Evolutionary conservation across 2,113 vertebrate genomes (phyloP).

Genomic region (Lontra canadensis): DNA sequence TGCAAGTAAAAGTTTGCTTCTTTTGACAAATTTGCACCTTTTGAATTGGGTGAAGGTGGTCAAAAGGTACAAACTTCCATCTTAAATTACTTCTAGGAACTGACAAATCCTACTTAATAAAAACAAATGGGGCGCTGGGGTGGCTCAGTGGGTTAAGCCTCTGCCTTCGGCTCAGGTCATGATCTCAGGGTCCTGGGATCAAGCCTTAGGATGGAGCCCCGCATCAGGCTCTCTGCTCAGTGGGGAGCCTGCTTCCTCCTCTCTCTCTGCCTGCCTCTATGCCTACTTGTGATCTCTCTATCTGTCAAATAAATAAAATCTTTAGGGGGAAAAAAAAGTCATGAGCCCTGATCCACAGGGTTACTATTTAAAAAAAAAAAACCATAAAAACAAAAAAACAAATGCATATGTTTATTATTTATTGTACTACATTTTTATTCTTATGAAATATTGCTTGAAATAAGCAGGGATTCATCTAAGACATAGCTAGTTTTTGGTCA

Average conservation of each 20-base stretch:
- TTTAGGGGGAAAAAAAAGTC: too few relatives aligned
- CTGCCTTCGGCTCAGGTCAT: too few relatives aligned
- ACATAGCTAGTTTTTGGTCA: neutral
- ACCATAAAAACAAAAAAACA: neutral
- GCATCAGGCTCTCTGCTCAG: too few relatives aligned
- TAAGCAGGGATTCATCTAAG: neutral
- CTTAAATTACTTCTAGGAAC: constrained; percentile 1
- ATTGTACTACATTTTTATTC: neutral
- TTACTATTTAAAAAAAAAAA: too few relatives aligned
- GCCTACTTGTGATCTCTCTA: too few relatives aligned
- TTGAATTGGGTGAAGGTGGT: neutral
- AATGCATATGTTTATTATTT: neutral
- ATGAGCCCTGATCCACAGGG: too few relatives aligned
- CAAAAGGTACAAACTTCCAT: neutral
- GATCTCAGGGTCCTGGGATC: too few relatives aligned
- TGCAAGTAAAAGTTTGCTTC: neutral
- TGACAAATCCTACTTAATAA: neutral
- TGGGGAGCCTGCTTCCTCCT: too few relatives aligned
- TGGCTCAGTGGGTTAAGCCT: too few relatives aligned
- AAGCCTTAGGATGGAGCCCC: too few relatives aligned
- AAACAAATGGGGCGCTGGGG: neutral
- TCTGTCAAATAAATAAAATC: too few relatives aligned
- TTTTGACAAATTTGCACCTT: neutral
- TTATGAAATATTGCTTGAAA: neutral
- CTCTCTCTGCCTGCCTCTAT: too few relatives aligned